These are phyloP conservation scores for Microdon myrmicae DNA, from an alignment of 2,888 invertebrate genomes.

Conservation along the genomic window DNA sequence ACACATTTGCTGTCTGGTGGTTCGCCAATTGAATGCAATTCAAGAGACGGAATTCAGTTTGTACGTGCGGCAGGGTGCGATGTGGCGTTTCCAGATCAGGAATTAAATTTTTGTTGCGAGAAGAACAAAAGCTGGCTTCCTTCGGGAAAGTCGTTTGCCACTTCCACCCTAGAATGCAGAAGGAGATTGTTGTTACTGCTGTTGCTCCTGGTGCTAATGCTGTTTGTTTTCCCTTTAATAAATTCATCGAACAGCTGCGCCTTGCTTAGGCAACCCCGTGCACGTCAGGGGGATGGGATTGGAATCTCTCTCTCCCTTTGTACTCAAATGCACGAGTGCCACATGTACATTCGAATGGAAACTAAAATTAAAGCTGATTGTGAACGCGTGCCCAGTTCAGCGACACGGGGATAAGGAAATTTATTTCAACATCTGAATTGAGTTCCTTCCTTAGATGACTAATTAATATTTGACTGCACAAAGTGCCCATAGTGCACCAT, in stretches of 20 bases:
- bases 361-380: constrained; percentile 44
- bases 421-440: constrained; percentile 14
- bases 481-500: constrained; percentile 12
- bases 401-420: constrained; percentile 43
- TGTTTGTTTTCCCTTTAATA: constrained; percentile 28
- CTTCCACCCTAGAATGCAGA: no score
- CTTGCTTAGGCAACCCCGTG: constrained; percentile 12
- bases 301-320: constrained; percentile 27
- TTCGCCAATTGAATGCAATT: constrained; percentile 22
- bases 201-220: no score
- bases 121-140: constrained; percentile 34
- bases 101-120: constrained; percentile 10
- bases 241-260: constrained; percentile 39
- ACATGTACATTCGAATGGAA: constrained; percentile 24
- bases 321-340: constrained; percentile 26
- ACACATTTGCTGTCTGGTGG: constrained; percentile 21
- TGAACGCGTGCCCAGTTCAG: constrained; percentile 44
- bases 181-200: no score
- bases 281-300: constrained; percentile 29
- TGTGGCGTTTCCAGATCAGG: constrained; percentile 22
- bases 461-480: constrained; percentile 29
- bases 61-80: constrained; percentile 38
- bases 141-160: constrained; percentile 22
- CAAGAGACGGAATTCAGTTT: constrained; percentile 7
- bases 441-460: constrained; percentile 13